Conservation (phyloP, 2,113 vertebrate species). For the Nesogale talazaci region DNA sequence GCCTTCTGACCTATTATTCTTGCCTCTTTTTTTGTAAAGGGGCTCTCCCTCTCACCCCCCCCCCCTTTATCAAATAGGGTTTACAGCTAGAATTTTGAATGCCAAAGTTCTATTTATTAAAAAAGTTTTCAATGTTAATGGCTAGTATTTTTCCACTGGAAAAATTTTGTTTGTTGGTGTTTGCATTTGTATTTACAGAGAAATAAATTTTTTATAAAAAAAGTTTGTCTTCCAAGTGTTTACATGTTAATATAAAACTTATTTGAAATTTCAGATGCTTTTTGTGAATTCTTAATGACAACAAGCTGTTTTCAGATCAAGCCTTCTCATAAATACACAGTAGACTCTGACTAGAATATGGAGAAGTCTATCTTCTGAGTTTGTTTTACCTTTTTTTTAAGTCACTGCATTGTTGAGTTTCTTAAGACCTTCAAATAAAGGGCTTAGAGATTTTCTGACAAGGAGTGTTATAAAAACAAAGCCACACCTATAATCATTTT, state of each 20-base stretch:
- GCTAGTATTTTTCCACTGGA: slow-evolving; percentile 94
- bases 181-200: slow-evolving; percentile 90
- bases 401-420: not conserved
- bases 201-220: slow-evolving; percentile 91
- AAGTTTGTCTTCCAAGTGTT: slow-evolving; percentile 15
- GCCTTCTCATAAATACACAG: not conserved
- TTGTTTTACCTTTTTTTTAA: not conserved
- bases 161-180: slow-evolving; percentile 88
- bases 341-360: not conserved
- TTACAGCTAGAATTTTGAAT: slow-evolving; percentile 96
- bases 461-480: not conserved
- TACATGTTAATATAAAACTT: slow-evolving; percentile 57
- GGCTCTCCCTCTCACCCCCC: slow-evolving; percentile 84
- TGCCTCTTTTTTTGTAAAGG: slow-evolving; percentile 89
- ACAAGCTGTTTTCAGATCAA: slow-evolving; percentile 5
- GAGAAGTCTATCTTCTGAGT: not conserved
- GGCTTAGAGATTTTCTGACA: slow-evolving; percentile 23
- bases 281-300: slow-evolving; percentile 37
- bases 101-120: slow-evolving; percentile 98
- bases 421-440: not conserved
- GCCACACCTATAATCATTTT: not conserved
- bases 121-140: slow-evolving; percentile 90
- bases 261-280: slow-evolving; percentile 5
- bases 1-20: slow-evolving; percentile 86
- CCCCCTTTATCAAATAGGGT: slow-evolving; percentile 89